Percentiles rank a stretch among this genome's conserved stretches.
Conservation (phyloP, 2,888 invertebrate genomes). For the Formica aserva region DNA sequence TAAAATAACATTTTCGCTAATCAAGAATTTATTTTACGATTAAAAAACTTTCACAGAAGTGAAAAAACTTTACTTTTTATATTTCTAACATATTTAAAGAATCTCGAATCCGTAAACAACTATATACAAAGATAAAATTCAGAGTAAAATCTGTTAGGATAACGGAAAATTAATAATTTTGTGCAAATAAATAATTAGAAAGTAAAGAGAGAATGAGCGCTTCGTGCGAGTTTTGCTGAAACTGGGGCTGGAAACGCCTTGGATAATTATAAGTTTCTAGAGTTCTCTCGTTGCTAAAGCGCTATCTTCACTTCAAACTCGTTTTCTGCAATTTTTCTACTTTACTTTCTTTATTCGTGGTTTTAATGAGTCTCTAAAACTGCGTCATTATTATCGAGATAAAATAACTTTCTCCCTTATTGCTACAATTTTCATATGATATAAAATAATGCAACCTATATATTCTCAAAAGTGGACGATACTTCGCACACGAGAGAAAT, state of each 20-base stretch:
- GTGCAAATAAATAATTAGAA: slow-evolving; percentile 35
- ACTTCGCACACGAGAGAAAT: not conserved
- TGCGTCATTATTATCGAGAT: slow-evolving; percentile 35
- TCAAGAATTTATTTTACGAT: not conserved
- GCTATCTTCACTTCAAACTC: slow-evolving; percentile 37
- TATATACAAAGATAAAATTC: not conserved
- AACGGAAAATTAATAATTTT: slow-evolving; percentile 32
- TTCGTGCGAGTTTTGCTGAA: slow-evolving; percentile 12
- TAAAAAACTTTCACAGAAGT: not conserved
- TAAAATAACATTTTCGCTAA: not conserved
- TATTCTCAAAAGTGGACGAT: slow-evolving; percentile 2
- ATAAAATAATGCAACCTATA: slow-evolving; percentile 19
- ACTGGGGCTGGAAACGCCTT: slow-evolving; percentile 1
- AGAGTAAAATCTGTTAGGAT: not conserved
- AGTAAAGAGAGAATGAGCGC: slow-evolving; percentile 14
- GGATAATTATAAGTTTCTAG: slow-evolving; percentile 50
- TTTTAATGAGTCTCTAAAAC: slow-evolving; percentile 46
- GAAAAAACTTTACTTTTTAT: not conserved
- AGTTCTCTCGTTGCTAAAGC: slow-evolving; percentile 28
- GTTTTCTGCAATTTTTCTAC: slow-evolving; percentile 42
- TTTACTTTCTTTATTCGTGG: slow-evolving; percentile 28
- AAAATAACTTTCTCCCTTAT: slow-evolving; percentile 29
- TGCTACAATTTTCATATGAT: slow-evolving; percentile 11
- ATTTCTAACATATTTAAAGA: not conserved
- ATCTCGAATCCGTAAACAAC: not conserved